A percentile compares a stretch with the other conserved stretches of the same genome.
phyloP scores from a whole-genome alignment of 2,113 vertebrate genomes.

The Sorex fumeus region DNA sequence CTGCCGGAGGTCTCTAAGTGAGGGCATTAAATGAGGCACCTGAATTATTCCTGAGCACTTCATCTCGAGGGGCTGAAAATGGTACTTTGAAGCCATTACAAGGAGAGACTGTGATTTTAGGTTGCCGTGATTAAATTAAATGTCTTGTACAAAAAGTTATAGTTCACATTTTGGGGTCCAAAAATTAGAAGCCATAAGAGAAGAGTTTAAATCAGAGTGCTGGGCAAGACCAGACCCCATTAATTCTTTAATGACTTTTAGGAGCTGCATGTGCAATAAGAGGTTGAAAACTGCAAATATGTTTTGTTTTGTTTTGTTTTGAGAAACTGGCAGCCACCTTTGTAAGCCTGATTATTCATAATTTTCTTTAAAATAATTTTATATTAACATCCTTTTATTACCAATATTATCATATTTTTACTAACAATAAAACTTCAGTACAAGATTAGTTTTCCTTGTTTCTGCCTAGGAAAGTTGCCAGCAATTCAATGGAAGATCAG shows the following conservation, averaged over 20 bases:
- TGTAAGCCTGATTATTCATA: constrained; percentile 76
- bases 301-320: constrained; percentile 63
- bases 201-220: constrained; percentile 81
- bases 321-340: constrained; percentile 73
- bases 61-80: constrained; percentile 75
- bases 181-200: constrained; percentile 84
- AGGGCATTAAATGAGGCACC: constrained; percentile 69
- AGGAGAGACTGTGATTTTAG: constrained; percentile 67
- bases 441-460: background rate
- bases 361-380: constrained; percentile 48
- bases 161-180: constrained; percentile 66
- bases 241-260: constrained; percentile 85
- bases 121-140: constrained; percentile 70
- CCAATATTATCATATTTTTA: constrained; percentile 1
- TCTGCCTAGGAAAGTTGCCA: background rate
- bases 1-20: constrained; percentile 79
- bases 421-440: constrained; percentile 35
- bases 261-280: constrained; percentile 81
- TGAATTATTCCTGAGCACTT: constrained; percentile 78
- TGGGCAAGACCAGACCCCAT: constrained; percentile 79
- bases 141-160: constrained; percentile 66
- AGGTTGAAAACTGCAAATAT: constrained; percentile 36
- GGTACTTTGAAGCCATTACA: constrained; percentile 71
- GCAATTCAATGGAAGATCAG: background rate
- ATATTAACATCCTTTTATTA: constrained; percentile 27